Conservation (phyloP, 2,797 vertebrate species). For the Girardinus metallicus region DNA sequence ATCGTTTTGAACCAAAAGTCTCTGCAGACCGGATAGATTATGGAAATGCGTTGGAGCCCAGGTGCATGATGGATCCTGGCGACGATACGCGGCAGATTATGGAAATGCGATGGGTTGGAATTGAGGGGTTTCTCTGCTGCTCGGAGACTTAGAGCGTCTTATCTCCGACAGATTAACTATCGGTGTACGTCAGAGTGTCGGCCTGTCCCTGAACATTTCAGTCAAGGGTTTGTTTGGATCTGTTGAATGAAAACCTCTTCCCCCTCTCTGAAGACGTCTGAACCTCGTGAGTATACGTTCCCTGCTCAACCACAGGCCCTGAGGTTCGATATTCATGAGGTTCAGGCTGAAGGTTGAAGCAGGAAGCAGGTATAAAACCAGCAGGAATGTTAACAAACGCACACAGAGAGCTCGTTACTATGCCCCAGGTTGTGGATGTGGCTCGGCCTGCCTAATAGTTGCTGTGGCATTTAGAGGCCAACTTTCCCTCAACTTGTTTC, state of each 20-base stretch:
- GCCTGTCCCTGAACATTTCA: conserved; percentile 5
- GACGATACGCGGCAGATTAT: conserved; percentile 65
- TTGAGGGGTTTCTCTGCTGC: conserved; percentile 35
- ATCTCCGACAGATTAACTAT: conserved; percentile 53
- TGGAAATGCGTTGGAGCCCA: conserved; percentile 60
- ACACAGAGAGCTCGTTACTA: conserved; percentile 44
- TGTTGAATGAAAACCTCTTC: conserved; percentile 31
- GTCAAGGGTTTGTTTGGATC: conserved; percentile 4
- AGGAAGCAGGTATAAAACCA: conserved; percentile 33
- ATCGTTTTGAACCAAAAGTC: conserved; percentile 58
- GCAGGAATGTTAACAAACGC: conserved; percentile 62
- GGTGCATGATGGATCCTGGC: conserved; percentile 65
- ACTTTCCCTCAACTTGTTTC: conserved; percentile 33
- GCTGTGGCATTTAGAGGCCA: conserved; percentile 48
- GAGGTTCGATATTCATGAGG: conserved; percentile 61
- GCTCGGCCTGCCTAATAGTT: conserved; percentile 20
- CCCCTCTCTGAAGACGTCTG: conserved; percentile 14
- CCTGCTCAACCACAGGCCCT: conserved; percentile 8
- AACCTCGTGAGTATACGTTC: conserved; percentile 18
- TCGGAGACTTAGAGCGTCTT: conserved; percentile 49
- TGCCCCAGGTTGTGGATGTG: conserved; percentile 44
- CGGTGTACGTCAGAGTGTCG: conserved; percentile 7
- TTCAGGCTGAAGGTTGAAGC: conserved; percentile 45
- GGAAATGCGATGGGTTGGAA: conserved; percentile 58
- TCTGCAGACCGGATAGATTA: conserved; percentile 58